Base-by-base conservation (phyloP, 2,888 invertebrate genomes). In the Crematogaster levior region DNA sequence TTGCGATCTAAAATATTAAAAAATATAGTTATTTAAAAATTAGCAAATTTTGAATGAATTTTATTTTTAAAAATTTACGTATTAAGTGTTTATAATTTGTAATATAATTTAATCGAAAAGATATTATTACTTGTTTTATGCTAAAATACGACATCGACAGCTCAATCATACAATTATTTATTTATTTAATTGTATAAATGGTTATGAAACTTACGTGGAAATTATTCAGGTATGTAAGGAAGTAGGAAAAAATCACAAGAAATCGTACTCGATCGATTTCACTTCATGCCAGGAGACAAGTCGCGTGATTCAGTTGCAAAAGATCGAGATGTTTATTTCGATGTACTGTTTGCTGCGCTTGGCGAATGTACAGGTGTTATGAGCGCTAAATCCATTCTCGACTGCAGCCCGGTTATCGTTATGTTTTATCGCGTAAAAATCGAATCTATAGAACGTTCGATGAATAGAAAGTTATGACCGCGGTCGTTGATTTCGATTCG, bases 231-330 rank as follows among this genome's bases (percentile, higher is more conserved):
- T 48, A 21, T 21, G 12, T n/a, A 27, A 21, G 70, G 63, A 70
- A 63, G 30, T 10, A 43, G 51, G 61, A 37, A 61, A 5, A 24
- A 37, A 40, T 30, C 5, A 51, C 30, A 65, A 82, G 46, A 75
- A 82, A 82, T 68, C 51, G 18, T 34, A 58, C 21, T 53, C 27
- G 63, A 66, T 84, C 60, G 65, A 80, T 85, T 84, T 84, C 63
- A 83, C 46, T 68, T 27, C 27, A 6, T 21, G 12, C 21, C 46
- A 48, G 15, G 37, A 18, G 65, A 82, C 56, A 61, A 53, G 43
- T 63, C 46, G 63, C 40, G 51, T 48, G 56, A 56, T 80, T 63
- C 24, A 53, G 56, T 81, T 81, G 58, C 66, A 56, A 65, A 61
- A 63, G 63, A 46, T 63, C 18, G 51, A 46, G 24, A 60, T 60